These are phyloP conservation scores for Idris sp. DNA, from an alignment of 1,140 invertebrate genomes.

Conservation along the genomic window DNA sequence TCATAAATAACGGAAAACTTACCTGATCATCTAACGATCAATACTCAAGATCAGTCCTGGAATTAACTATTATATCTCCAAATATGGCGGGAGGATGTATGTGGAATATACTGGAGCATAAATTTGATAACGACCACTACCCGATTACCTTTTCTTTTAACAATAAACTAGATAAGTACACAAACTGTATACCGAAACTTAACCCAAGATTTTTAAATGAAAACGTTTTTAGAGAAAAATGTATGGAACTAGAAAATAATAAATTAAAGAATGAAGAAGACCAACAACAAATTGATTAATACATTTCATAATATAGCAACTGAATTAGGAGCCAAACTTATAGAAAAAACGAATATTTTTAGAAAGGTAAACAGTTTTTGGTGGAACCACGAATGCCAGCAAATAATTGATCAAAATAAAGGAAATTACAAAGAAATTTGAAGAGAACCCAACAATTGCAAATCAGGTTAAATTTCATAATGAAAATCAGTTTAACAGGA, in stretches of 20 bases:
- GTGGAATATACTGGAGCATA: neutral
- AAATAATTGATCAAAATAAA: conserved; percentile 4
- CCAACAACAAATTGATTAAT: too few relatives aligned
- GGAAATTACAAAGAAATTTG: conserved; percentile 7
- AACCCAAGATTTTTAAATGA: neutral
- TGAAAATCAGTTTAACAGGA: conserved; percentile 2
- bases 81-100: neutral
- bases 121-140: conserved; percentile 12
- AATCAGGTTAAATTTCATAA: conserved; percentile 4
- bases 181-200: too few relatives aligned
- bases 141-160: conserved; percentile 12
- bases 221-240: neutral
- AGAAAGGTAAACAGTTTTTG: conserved; percentile 11
- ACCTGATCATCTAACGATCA: conserved; percentile 9
- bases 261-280: too few relatives aligned
- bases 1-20: neutral
- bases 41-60: conserved; percentile 3
- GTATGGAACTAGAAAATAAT: conserved; percentile 1
- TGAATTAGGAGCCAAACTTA: neutral
- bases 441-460: conserved; percentile 3
- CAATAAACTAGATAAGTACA: conserved; percentile 1
- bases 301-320: conserved; percentile 1
- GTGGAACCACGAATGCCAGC: conserved; percentile 16
- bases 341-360: conserved; percentile 3
- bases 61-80: conserved; percentile 1